Evolutionary conservation across 2,113 vertebrate species (phyloP), one percentile per base, ranked within the genome.

Genomic region (Neomonachus schauinslandi): DNA sequence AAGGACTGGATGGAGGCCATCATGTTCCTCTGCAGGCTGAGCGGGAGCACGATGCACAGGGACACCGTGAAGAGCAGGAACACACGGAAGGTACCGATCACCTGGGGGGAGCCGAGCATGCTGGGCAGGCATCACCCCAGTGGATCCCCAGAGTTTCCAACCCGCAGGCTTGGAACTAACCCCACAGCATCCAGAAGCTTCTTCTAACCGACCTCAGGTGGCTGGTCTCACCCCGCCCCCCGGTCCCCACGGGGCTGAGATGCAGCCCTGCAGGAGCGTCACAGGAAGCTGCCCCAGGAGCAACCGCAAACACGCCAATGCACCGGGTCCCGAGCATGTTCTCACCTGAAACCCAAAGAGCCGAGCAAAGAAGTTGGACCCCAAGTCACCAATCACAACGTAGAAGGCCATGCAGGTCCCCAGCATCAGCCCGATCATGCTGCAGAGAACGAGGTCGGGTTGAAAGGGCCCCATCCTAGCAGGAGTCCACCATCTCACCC

Each of bases 1-100:
- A 99, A 99, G 28, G 99, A 99, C 99, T 99, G 99, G 59, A 99
- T 99, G 98, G 99, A 99, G 90, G 99, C 99, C 99, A 99, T 99
- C 99, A 99, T 99, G 99, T 99, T 99, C 97, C 99, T 99, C 99
- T 99, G 99, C 91, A 99, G 99, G 98, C 99, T 99, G 94, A 99
- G 98, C 0, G 99, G 99, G 12, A 99, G 99, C 12, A 99, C 99
- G 0, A 99, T 99, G 97, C 99, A 99, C 94, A 99, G 96, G 1
- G 99, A 99, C 87, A 99, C 99, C 0, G 97, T 97, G 0, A 99
- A 98, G 95, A 99, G 99, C 98, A 99, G 99, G 92, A 99, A 55
- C 16, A 99, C 97, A 0, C 99, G 99, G 90, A 99, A 99, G 77
- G 98, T 97, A 53, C 99, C 98, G 0, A 99, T 99, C 98, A 99